Conservation (phyloP, 2,888 invertebrate species). For the Coleophora deauratella region DNA sequence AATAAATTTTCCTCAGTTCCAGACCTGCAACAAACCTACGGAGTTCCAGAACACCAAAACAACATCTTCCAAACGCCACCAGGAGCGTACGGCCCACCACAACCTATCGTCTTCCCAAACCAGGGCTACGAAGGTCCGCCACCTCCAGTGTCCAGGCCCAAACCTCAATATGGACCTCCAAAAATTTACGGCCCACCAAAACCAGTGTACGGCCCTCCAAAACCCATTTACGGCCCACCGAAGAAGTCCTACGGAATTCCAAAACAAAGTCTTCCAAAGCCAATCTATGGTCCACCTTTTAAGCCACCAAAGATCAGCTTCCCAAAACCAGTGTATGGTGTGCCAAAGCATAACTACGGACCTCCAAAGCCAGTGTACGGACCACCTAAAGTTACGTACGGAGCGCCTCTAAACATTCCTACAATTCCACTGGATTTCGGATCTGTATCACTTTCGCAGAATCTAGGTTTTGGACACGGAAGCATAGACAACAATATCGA, state of each 20-base stretch:
- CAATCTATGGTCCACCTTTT: constrained; percentile 45
- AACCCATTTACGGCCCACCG: constrained; percentile 44
- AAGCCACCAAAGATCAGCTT: constrained; percentile 36
- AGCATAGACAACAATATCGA: constrained; percentile 30
- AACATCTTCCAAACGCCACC: constrained; percentile 39
- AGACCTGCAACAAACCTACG: constrained; percentile 72
- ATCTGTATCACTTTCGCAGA: constrained; percentile 19
- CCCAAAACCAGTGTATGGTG: constrained; percentile 38
- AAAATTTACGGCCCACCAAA: constrained; percentile 65
- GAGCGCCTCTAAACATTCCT: constrained; percentile 30
- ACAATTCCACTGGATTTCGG: constrained; percentile 28
- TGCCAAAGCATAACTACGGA: constrained; percentile 50
- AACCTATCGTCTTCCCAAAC: constrained; percentile 53
- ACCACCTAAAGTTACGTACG: constrained; percentile 40
- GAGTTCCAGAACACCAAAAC: constrained; percentile 65
- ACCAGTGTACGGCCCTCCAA: constrained; percentile 51
- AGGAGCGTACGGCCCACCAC: constrained; percentile 66
- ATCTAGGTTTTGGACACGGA: constrained; percentile 17
- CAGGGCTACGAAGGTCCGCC: constrained; percentile 68
- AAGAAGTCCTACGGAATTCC: constrained; percentile 43
- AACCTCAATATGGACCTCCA: constrained; percentile 42
- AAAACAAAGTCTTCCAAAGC: constrained; percentile 39
- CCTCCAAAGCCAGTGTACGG: constrained; percentile 59
- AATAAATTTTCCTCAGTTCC: constrained; percentile 32
- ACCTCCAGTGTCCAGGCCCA: constrained; percentile 54